Evolutionary conservation across 2,113 vertebrate genomes (phyloP).

Genomic region (Osmerus mordax): DNA sequence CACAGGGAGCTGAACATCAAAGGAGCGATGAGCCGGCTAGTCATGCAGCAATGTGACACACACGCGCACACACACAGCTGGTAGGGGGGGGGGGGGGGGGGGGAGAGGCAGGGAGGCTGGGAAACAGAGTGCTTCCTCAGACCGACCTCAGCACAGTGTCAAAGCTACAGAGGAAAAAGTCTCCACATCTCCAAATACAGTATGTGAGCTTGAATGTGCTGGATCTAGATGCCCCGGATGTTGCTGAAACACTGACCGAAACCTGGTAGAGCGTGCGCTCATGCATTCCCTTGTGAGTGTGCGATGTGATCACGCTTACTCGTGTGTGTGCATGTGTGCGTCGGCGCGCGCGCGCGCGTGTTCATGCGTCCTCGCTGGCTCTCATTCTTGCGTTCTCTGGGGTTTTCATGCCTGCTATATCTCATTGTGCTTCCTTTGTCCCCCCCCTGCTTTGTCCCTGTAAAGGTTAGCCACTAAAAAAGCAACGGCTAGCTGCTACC

Average conservation of each 20-base stretch:
- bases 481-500: slow-evolving; percentile 28
- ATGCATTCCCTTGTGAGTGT: neutral
- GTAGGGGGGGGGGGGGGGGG: neutral
- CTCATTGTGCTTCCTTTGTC: slow-evolving; percentile 57
- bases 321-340: slow-evolving; percentile 8
- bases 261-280: neutral
- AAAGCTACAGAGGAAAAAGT: neutral
- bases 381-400: slow-evolving; percentile 48
- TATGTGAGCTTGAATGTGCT: neutral
- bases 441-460: slow-evolving; percentile 38
- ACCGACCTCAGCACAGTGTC: no score
- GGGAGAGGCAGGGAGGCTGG: neutral
- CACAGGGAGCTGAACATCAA: neutral
- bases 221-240: no score
- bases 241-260: neutral
- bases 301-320: no score
- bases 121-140: neutral
- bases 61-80: neutral
- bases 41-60: neutral
- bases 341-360: neutral
- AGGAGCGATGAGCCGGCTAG: neutral
- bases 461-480: slow-evolving; percentile 37
- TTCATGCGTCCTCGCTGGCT: neutral
- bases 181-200: slow-evolving; percentile 6
- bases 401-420: slow-evolving; percentile 40